These are phyloP conservation scores for Oikopleura dioica DNA, from an alignment of 23 tunicate genomes.

Conservation along the genomic window DNA sequence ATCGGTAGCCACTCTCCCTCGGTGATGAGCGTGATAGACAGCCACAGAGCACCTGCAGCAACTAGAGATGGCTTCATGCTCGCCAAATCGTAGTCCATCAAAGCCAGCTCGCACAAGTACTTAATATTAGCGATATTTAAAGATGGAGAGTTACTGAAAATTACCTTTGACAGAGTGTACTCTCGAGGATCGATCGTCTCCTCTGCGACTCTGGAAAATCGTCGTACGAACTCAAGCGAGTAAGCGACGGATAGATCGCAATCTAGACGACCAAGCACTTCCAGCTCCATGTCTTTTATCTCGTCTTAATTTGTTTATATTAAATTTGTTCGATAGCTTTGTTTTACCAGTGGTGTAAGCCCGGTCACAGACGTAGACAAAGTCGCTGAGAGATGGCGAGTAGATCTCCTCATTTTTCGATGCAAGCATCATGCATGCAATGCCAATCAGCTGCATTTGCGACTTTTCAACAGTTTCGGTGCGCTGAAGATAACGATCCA, in stretches of 20 bases:
- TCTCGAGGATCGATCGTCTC: too few relatives aligned
- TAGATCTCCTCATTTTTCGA: conserved; percentile 90
- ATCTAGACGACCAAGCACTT: conserved; percentile 41
- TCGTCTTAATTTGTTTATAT: too few relatives aligned
- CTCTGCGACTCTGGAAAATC: conserved; percentile 87
- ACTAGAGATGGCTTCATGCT: conserved; percentile 52
- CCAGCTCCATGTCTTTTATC: conserved; percentile 40
- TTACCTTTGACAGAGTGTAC: too few relatives aligned
- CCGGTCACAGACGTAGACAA: conserved; percentile 69
- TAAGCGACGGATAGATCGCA: conserved; percentile 45
- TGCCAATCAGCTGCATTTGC: conserved; percentile 59
- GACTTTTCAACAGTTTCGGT: conserved; percentile 33
- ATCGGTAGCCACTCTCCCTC: conserved; percentile 52
- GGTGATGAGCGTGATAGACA: conserved; percentile 43
- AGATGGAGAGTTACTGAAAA: conserved; percentile 47
- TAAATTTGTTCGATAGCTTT: too few relatives aligned
- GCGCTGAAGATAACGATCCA: conserved; percentile 59
- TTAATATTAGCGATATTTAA: conserved; percentile 57
- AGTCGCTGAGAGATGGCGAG: conserved; percentile 71
- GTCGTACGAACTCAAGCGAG: conserved; percentile 55
- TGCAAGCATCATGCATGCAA: conserved; percentile 71
- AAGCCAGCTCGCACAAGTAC: conserved; percentile 60
- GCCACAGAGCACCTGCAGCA: conserved; percentile 75
- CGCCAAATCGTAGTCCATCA: conserved; percentile 74
- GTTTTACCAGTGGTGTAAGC: conserved; percentile 43